Evolutionary conservation across 2,797 vertebrate genomes (phyloP), one percentile per base, ranked within the genome.

Genomic region (Aplochiton taeniatus): DNA sequence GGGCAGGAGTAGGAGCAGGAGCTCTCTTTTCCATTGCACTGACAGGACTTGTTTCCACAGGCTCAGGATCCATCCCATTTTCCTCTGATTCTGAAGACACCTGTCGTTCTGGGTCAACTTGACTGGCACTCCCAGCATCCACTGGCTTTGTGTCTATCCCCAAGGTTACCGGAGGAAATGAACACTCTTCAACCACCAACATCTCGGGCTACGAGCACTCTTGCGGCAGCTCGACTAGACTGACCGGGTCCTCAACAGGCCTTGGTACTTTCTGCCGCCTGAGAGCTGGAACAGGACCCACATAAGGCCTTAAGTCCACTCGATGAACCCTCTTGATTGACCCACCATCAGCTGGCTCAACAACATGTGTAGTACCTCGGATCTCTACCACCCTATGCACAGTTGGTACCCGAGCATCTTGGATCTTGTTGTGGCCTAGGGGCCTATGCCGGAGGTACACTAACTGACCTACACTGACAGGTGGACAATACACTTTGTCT

Each of bases 311-410:
- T 19, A 47, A 47, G 10, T 47, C 53, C 8, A 12, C 3, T 13
- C 16, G 16, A 18, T 61, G 59, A 13, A 18, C 59, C 45, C 59
- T 14, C 12, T 19, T 12, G 13, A 46, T 11, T 10, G 43, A n/a
- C 6, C 59, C 59, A 31, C 31, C 31, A 6, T 31, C 31, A 2
- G 6, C 31, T 31, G 31, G 31, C 31, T 31, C 31, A 2, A 47
- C 45, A 8, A 44, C 16, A 12, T 61, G 44, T 47, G 59, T 61
- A 4, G 58, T 47, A n/a, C 59, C 59, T 48, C 17, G 43, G 10
- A 61, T 20, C 9, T 61, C 44, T 10, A 61, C 45, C 4, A 61
- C 59, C 18, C 18, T 48, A 13, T 61, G 17, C 44, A 61, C 59
- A 11, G 45, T 49, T 16, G 59, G n/a, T 47, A 4, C 16, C 59